Conservation (phyloP, 1,140 invertebrate genomes). For the Tetragnatha versicolor region DNA sequence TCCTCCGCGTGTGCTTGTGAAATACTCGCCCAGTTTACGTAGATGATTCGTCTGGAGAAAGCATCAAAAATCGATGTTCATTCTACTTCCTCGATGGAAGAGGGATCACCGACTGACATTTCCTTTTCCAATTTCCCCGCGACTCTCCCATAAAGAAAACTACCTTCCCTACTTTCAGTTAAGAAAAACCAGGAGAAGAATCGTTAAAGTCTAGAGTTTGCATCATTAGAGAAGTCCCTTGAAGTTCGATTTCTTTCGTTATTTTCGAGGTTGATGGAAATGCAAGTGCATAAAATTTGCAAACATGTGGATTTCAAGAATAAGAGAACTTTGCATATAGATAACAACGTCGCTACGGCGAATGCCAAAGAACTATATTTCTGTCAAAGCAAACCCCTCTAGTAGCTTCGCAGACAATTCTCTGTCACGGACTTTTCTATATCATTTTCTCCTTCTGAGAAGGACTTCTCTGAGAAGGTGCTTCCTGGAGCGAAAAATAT, state of each 20-base stretch:
- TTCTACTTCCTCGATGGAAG: no score
- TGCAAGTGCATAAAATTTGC: slow-evolving; percentile 32
- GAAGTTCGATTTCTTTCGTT: slow-evolving; percentile 25
- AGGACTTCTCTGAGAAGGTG: background rate
- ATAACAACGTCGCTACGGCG: slow-evolving; percentile 5
- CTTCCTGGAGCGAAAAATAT: slow-evolving; percentile 12
- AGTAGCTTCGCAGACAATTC: slow-evolving; percentile 27
- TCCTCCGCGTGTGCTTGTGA: no score
- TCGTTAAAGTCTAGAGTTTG: slow-evolving; percentile 28
- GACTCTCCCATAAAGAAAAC: slow-evolving; percentile 15
- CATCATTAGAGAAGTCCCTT: slow-evolving; percentile 22
- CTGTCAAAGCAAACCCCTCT: slow-evolving; percentile 13
- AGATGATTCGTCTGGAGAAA: no score
- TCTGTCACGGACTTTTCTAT: background rate
- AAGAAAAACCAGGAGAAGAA: slow-evolving; percentile 7
- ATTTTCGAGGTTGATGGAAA: slow-evolving; percentile 17
- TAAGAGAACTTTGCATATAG: slow-evolving; percentile 30
- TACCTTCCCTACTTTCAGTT: slow-evolving; percentile 8
- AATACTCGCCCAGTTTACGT: no score
- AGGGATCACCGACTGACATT: no score
- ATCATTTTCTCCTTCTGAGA: background rate
- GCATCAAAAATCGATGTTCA: no score
- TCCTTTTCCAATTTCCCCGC: background rate
- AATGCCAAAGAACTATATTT: slow-evolving; percentile 18
- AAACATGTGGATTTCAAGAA: slow-evolving; percentile 16